A percentile compares a stretch with the other conserved stretches of the same genome.
phyloP scores from a whole-genome alignment of 1,140 invertebrate genomes.

The Leptoteleia sp. region DNA sequence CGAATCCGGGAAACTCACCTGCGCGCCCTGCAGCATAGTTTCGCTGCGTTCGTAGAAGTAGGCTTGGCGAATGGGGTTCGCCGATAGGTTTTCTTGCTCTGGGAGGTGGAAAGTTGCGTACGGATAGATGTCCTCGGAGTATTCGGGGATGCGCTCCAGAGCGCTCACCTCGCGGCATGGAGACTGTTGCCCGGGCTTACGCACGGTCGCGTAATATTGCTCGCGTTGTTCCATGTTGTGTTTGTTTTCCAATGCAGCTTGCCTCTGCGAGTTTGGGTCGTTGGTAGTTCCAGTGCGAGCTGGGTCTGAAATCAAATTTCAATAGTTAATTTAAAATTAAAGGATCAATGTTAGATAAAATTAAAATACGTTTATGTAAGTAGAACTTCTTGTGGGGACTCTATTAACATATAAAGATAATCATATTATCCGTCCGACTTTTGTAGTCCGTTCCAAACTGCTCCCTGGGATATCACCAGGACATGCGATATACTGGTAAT shows the following conservation, averaged over 20 bases:
- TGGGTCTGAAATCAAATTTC: constrained; percentile 68
- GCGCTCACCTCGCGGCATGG: constrained; percentile 80
- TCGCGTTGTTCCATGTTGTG: constrained; percentile 82
- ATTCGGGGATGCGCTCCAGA: constrained; percentile 83
- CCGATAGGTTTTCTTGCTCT: constrained; percentile 82
- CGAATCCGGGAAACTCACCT: constrained; percentile 65
- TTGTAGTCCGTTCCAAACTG: too few species aligned
- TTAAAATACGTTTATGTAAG: too few species aligned
- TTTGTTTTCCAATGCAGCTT: constrained; percentile 80
- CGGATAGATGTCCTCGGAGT: constrained; percentile 85
- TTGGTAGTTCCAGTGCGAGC: constrained; percentile 69
- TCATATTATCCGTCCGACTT: too few species aligned
- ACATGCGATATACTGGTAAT: too few species aligned
- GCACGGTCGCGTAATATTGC: constrained; percentile 83
- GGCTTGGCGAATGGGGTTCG: constrained; percentile 74
- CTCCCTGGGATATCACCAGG: too few species aligned
- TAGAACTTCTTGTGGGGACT: too few species aligned
- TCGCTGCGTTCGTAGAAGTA: constrained; percentile 79
- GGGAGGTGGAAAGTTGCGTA: constrained; percentile 85
- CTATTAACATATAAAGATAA: too few species aligned
- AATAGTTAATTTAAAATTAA: too few species aligned
- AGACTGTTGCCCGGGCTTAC: constrained; percentile 82
- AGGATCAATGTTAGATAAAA: too few species aligned
- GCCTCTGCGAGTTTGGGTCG: constrained; percentile 76
- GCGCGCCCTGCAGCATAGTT: constrained; percentile 77